phyloP scores from a whole-genome alignment of 2,113 vertebrate genomes.

The Bubo scandiacus region DNA sequence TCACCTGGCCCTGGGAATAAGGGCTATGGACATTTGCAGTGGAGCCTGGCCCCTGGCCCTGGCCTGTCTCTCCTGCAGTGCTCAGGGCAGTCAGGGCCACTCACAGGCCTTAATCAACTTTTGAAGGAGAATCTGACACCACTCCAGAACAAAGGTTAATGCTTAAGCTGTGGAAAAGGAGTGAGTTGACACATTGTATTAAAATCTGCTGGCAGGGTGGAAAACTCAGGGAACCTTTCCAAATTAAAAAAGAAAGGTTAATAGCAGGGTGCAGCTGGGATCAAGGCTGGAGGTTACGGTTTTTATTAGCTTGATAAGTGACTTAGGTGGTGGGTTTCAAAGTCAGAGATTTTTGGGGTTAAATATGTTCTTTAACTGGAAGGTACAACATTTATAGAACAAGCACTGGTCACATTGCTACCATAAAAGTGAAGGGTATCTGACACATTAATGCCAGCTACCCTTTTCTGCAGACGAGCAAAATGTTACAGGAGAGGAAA shows the following conservation, averaged over 20 bases:
- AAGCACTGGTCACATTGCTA: background rate
- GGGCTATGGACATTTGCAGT: background rate
- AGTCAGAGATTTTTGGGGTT: background rate
- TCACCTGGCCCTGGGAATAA: background rate
- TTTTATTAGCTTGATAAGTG: background rate
- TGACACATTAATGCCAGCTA: background rate
- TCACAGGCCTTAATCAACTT: background rate
- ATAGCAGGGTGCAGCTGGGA: background rate
- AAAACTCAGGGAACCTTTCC: background rate
- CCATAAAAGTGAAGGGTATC: background rate
- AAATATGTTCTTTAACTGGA: background rate
- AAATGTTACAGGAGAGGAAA: background rate
- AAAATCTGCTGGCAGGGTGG: background rate
- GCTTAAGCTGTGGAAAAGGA: background rate
- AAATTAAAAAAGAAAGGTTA: constrained; percentile 7
- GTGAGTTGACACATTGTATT: background rate
- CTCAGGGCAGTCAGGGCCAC: background rate
- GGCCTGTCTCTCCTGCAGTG: background rate
- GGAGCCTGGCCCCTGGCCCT: background rate
- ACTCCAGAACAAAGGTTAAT: background rate
- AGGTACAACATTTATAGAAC: background rate
- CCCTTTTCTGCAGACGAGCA: background rate
- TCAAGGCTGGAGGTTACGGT: background rate
- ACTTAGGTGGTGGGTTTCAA: background rate
- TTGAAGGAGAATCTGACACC: background rate